Evolutionary conservation across 64 coral and sea anemone genomes (phyloP).

Genomic region (Pocillopora damicornis): DNA sequence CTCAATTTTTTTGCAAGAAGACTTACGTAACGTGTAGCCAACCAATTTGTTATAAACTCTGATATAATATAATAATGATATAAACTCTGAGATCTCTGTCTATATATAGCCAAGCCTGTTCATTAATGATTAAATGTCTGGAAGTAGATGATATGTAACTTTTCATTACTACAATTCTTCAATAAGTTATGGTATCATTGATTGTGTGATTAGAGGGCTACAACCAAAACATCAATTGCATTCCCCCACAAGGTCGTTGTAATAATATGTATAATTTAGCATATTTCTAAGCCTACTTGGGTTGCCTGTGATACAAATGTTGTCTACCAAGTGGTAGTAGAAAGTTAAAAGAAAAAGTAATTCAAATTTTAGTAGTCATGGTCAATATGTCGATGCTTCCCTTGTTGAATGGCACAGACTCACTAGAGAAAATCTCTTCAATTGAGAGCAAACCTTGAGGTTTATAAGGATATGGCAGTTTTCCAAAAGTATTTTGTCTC

Average conservation of each 20-base stretch:
- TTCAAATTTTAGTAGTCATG: neutral
- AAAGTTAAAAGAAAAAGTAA: neutral
- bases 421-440: conserved; percentile 38
- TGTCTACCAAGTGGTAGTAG: neutral
- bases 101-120: too few species aligned
- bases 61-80: too few species aligned
- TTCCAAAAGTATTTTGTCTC: conserved; percentile 64
- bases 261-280: neutral
- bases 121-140: too few species aligned
- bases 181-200: too few species aligned
- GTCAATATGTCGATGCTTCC: neutral
- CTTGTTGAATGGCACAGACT: neutral
- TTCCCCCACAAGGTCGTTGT: neutral
- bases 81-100: too few species aligned
- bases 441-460: conserved; percentile 88
- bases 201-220: too few species aligned
- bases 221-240: neutral
- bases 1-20: too few species aligned
- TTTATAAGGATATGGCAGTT: conserved; percentile 68
- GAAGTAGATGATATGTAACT: too few species aligned
- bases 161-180: too few species aligned
- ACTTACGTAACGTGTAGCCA: too few species aligned
- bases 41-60: too few species aligned
- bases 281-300: neutral
- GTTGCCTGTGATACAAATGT: neutral